Percentiles rank a stretch among this genome's conserved stretches.
phyloP scores from a whole-genome alignment of 2,797 vertebrate species.

The Poeciliopsis presidionis region DNA sequence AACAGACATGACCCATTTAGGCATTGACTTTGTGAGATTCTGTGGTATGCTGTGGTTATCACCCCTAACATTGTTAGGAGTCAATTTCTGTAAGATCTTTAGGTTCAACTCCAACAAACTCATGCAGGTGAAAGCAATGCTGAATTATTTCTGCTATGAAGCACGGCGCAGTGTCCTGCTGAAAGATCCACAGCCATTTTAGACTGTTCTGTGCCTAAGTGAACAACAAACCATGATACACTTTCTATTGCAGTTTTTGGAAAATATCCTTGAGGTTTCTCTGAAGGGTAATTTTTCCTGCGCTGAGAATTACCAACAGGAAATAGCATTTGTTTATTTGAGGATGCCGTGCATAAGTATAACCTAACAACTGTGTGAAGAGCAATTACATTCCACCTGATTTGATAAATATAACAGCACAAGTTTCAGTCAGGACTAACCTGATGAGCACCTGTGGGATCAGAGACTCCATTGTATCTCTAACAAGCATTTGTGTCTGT shows the following conservation, averaged over 20 bases:
- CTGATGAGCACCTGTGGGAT: neutral
- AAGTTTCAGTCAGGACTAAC: neutral
- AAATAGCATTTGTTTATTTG: neutral
- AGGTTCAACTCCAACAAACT: neutral
- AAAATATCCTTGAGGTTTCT: neutral
- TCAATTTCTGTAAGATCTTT: neutral
- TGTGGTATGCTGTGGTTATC: neutral
- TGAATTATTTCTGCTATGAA: neutral
- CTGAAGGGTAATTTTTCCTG: neutral
- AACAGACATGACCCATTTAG: neutral
- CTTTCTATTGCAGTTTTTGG: neutral
- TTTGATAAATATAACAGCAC: neutral
- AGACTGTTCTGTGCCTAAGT: neutral
- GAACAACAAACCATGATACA: neutral
- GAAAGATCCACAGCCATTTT: neutral
- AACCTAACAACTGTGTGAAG: neutral
- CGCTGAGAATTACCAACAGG: neutral
- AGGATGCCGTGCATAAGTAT: neutral
- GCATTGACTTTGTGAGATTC: neutral
- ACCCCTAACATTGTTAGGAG: no score
- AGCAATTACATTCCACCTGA: neutral
- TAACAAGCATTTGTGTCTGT: neutral
- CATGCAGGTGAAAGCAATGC: neutral
- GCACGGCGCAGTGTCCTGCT: neutral
- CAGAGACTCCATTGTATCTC: neutral